Evolutionary conservation across 2,888 invertebrate species (phyloP).

Genomic region (Sinotaia quadrata): DNA sequence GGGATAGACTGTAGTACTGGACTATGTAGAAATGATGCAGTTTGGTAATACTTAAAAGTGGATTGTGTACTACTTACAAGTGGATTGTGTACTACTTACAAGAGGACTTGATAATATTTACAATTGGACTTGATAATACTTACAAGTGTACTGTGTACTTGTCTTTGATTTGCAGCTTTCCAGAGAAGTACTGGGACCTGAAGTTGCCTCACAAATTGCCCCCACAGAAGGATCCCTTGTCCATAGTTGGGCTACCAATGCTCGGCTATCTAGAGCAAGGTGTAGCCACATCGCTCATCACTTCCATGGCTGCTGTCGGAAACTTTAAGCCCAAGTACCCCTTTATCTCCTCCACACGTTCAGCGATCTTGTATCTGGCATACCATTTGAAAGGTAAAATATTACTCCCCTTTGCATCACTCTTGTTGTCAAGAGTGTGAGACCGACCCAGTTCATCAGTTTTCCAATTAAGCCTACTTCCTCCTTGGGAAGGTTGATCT

Average conservation of each 20-base stretch:
- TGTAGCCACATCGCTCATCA: constrained; percentile 65
- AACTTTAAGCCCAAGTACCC: constrained; percentile 73
- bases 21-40: too few species aligned
- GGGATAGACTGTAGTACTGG: too few species aligned
- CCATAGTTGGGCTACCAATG: constrained; percentile 68
- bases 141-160: too few species aligned
- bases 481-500: too few species aligned
- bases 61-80: too few species aligned
- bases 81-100: too few species aligned
- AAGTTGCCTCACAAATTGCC: constrained; percentile 71
- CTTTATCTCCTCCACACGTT: constrained; percentile 68
- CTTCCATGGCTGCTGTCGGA: constrained; percentile 70
- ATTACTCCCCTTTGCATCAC: too few species aligned
- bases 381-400: constrained; percentile 72
- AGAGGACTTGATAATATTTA: too few species aligned
- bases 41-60: too few species aligned
- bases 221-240: constrained; percentile 64
- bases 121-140: too few species aligned
- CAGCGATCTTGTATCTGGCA: constrained; percentile 71
- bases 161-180: constrained; percentile 53
- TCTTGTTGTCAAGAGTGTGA: neutral
- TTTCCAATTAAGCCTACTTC: too few species aligned
- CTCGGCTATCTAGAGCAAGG: constrained; percentile 73
- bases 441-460: too few species aligned
- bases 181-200: constrained; percentile 69